Conservation (phyloP, 2,113 vertebrate species). For the Xiphorhynchus elegans region DNA sequence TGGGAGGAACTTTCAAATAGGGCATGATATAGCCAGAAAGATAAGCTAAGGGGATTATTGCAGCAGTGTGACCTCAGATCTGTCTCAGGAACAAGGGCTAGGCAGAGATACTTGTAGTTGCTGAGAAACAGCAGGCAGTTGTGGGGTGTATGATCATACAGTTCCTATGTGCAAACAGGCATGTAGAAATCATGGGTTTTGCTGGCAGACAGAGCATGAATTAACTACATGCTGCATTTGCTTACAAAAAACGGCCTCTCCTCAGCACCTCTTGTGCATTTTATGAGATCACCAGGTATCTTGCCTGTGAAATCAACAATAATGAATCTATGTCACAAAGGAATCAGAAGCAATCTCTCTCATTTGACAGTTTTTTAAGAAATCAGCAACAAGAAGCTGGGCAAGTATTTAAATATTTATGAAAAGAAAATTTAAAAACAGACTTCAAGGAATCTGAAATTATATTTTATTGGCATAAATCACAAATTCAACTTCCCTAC, state of each 20-base stretch:
- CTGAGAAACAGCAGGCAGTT: not conserved
- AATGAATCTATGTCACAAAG: not conserved
- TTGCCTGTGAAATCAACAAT: not conserved
- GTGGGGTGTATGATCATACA: not conserved
- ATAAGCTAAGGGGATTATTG: conserved; percentile 46
- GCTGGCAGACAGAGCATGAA: not conserved
- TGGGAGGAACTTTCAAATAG: conserved; percentile 43
- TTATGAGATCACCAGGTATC: not conserved
- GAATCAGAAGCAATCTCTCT: not conserved
- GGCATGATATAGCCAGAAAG: conserved; percentile 13
- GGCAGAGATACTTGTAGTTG: not conserved
- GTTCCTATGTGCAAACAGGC: not conserved
- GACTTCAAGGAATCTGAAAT: not conserved
- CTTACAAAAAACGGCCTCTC: not conserved
- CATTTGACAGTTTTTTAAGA: not conserved
- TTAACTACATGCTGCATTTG: not conserved
- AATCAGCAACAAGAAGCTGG: not conserved
- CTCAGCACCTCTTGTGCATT: not conserved
- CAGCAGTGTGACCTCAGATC: conserved; percentile 15
- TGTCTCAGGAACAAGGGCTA: not conserved
- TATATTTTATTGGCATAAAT: not conserved
- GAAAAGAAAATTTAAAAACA: not conserved
- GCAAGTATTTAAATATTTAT: not conserved
- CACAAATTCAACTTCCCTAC: not conserved
- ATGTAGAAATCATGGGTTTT: not conserved